Evolutionary conservation across 2,888 invertebrate genomes (phyloP).

Genomic region (Aporophyla lueneburgensis): DNA sequence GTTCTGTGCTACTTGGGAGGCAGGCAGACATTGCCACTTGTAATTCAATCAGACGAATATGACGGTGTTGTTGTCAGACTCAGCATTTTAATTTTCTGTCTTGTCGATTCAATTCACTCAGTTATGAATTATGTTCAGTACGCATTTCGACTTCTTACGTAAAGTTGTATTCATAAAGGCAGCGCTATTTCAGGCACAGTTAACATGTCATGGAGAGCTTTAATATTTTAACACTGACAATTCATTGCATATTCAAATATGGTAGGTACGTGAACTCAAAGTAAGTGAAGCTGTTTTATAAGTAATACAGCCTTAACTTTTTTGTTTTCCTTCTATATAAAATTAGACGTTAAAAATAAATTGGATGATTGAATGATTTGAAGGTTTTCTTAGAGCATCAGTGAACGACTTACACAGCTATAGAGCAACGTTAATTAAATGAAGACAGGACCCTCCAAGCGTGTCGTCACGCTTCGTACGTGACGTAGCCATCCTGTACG

Average conservation of each 20-base stretch:
- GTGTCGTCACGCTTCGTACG: slow-evolving; percentile 13
- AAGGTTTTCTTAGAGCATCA: slow-evolving; percentile 1
- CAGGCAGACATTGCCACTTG: slow-evolving; percentile 43
- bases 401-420: slow-evolving; percentile 6
- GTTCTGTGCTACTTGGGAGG: no score
- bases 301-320: neutral
- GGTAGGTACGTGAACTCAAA: neutral
- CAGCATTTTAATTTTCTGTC: slow-evolving; percentile 73
- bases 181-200: neutral
- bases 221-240: slow-evolving; percentile 12
- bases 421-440: slow-evolving; percentile 28
- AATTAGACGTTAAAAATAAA: neutral
- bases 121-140: slow-evolving; percentile 16
- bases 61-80: slow-evolving; percentile 51
- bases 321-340: neutral
- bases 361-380: neutral
- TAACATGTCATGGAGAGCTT: neutral
- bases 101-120: slow-evolving; percentile 23
- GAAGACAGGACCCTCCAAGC: slow-evolving; percentile 6
- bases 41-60: slow-evolving; percentile 57
- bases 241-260: slow-evolving; percentile 12
- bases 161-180: neutral
- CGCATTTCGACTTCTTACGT: slow-evolving; percentile 4
- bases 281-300: neutral
- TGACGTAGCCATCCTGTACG: neutral